These are phyloP conservation scores for Gallinago nigripennis DNA, from an alignment of 2,797 vertebrate genomes.

Conservation along the genomic window DNA sequence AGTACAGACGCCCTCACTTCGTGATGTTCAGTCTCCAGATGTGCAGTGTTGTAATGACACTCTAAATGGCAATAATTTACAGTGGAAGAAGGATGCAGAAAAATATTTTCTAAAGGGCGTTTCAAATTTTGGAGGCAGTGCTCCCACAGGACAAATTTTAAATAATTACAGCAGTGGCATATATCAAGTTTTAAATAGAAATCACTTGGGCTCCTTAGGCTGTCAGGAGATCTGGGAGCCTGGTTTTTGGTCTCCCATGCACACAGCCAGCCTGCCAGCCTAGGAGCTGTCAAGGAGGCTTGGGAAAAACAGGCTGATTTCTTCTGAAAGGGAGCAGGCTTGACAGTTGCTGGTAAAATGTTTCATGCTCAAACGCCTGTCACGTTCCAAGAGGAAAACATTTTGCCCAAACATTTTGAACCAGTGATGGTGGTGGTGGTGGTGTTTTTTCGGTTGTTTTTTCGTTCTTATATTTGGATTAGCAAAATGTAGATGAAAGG, in stretches of 20 bases:
- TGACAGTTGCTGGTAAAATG: not conserved
- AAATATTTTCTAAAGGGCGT: not conserved
- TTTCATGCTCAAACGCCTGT: not conserved
- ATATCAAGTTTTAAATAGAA: not conserved
- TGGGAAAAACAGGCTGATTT: not conserved
- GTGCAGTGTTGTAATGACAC: not conserved
- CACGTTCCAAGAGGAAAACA: not conserved
- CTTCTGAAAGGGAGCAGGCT: not conserved
- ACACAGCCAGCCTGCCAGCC: not conserved
- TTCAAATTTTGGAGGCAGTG: not conserved
- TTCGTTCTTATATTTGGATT: not conserved
- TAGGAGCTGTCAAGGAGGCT: not conserved
- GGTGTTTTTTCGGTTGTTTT: not conserved
- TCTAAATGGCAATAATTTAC: not conserved
- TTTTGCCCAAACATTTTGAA: not conserved
- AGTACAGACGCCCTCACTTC: not conserved
- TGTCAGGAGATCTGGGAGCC: not conserved
- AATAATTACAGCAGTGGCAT: not conserved
- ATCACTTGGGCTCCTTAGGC: not conserved
- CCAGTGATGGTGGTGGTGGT: no score
- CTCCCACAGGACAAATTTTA: not conserved
- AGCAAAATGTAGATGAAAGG: not conserved
- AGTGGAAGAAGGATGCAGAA: not conserved
- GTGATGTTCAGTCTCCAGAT: not conserved
- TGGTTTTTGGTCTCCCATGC: not conserved